These are phyloP conservation scores for Syrrhaptes paradoxus DNA, from an alignment of 2,113 vertebrate genomes.

Conservation along the genomic window DNA sequence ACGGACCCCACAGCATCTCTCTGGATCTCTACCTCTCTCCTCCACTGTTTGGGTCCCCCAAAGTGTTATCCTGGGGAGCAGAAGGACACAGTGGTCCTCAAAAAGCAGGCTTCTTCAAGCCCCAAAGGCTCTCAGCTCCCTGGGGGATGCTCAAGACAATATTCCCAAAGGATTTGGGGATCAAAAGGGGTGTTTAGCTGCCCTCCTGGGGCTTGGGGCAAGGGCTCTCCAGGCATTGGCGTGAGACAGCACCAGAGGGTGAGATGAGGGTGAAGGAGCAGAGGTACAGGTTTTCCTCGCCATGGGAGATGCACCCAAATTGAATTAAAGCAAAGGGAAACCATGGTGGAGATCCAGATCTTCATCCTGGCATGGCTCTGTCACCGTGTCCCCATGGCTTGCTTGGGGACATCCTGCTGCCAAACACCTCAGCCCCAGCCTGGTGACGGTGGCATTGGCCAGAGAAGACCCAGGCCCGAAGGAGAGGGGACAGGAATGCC, in stretches of 20 bases:
- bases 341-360: fast-evolving
- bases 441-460: not conserved
- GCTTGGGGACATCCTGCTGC: not conserved
- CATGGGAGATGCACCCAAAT: fast-evolving
- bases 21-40: not conserved
- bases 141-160: not conserved
- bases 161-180: not conserved
- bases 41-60: not conserved
- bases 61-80: not conserved
- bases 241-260: not conserved
- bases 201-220: not conserved
- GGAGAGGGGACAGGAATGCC: not conserved
- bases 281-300: not conserved
- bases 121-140: not conserved
- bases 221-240: not conserved
- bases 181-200: not conserved
- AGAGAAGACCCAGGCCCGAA: not conserved
- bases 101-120: not conserved
- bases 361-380: not conserved
- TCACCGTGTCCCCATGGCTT: not conserved
- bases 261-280: not conserved
- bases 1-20: not conserved
- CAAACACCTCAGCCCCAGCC: not conserved
- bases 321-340: not conserved
- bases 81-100: not conserved